Evolutionary conservation across 2,113 vertebrate species (phyloP).

Genomic region (Circaetus cinerascens): DNA sequence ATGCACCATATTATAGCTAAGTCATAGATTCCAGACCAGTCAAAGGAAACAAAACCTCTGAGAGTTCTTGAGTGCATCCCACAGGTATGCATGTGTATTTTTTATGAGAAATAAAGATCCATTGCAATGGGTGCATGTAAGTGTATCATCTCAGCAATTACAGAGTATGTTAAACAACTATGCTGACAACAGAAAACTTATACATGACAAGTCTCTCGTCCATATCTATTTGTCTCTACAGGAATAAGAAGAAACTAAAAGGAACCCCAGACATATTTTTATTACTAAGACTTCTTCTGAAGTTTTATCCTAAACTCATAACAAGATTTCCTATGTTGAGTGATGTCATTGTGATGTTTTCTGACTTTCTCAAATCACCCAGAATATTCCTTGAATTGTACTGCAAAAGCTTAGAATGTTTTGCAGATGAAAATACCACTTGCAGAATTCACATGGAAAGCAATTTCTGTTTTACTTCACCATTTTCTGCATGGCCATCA

Average conservation of each 20-base stretch:
- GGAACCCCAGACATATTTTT: neutral
- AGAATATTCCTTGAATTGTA: neutral
- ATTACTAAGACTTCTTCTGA: neutral
- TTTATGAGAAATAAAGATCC: neutral
- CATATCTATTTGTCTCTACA: neutral
- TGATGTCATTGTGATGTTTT: neutral
- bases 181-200: neutral
- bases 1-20: neutral
- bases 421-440: neutral
- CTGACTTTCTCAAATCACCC: neutral
- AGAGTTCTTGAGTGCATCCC: neutral
- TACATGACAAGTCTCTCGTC: neutral
- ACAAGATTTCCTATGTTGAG: neutral
- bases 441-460: neutral
- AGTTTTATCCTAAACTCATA: neutral
- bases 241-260: neutral
- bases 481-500: neutral
- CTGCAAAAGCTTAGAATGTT: neutral
- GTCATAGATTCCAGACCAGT: neutral
- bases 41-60: neutral
- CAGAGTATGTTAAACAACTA: neutral
- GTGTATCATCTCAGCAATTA: neutral
- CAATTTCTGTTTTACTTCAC: neutral
- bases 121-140: neutral
- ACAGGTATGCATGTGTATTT: neutral